Percentiles rank a stretch among this genome's conserved stretches.
Conservation (phyloP, 2,888 invertebrate genomes). For the Sinelater perroti region DNA sequence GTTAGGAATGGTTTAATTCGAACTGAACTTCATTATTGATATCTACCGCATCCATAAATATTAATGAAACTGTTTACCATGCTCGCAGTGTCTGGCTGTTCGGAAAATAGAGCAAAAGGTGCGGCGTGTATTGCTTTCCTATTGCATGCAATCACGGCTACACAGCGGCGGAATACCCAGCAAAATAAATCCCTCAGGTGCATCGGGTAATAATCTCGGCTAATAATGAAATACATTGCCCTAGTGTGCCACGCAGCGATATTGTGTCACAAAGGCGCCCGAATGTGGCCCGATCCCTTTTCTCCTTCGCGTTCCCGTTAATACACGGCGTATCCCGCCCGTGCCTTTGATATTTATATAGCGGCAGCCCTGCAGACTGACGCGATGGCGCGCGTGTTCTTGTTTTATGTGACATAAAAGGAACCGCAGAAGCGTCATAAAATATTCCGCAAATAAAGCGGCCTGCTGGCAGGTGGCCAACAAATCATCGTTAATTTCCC, state of each 20-base stretch:
- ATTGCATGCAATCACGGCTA: neutral
- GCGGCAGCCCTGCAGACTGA: neutral
- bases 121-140: neutral
- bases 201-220: slow-evolving; percentile 14
- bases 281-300: neutral
- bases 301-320: too few species aligned
- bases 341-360: neutral
- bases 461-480: slow-evolving; percentile 11
- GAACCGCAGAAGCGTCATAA: slow-evolving; percentile 3
- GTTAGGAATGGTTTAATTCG: too few species aligned
- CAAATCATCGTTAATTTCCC: slow-evolving; percentile 23
- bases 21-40: too few species aligned
- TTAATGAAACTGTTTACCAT: too few species aligned
- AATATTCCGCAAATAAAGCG: too few species aligned
- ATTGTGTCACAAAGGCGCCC: slow-evolving; percentile 1
- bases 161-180: neutral
- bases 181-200: slow-evolving; percentile 9
- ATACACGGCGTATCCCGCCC: too few species aligned
- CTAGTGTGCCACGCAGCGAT: slow-evolving; percentile 5
- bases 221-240: slow-evolving; percentile 15
- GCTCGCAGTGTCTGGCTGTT: too few species aligned
- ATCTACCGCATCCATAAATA: too few species aligned
- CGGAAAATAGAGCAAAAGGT: neutral
- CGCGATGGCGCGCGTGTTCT: slow-evolving; percentile 1
- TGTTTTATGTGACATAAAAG: slow-evolving; percentile 2